phyloP scores from a whole-genome alignment of 2,797 vertebrate species.

The Channa striata region DNA sequence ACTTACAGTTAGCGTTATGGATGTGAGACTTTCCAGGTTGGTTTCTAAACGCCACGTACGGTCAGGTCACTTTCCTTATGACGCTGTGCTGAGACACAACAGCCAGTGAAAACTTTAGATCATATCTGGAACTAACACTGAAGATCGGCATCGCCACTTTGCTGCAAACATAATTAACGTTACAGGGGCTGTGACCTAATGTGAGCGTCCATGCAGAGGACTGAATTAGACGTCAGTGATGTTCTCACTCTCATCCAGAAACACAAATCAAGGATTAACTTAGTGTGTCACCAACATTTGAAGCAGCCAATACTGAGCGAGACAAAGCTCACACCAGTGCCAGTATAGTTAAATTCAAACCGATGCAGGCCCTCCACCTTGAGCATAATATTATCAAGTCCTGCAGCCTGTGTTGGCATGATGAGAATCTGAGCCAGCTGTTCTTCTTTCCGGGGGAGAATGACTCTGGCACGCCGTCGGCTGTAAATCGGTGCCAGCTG shows the following conservation, averaged over 20 bases:
- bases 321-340: conserved; percentile 11
- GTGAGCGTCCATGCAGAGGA: background rate
- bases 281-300: conserved; percentile 24
- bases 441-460: conserved; percentile 52
- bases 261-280: conserved; percentile 19
- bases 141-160: background rate
- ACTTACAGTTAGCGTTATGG: too few relatives aligned
- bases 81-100: too few relatives aligned
- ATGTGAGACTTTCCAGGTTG: too few relatives aligned
- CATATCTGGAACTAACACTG: background rate
- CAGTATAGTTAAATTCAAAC: conserved; percentile 31
- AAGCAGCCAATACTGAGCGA: conserved; percentile 18
- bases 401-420: conserved; percentile 55
- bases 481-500: conserved; percentile 57
- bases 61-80: too few relatives aligned
- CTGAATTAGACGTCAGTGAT: conserved; percentile 4
- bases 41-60: too few relatives aligned
- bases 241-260: conserved; percentile 9
- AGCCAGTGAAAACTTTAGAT: too few relatives aligned
- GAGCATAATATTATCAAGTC: conserved; percentile 50
- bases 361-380: conserved; percentile 39
- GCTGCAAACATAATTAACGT: background rate
- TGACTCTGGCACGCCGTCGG: conserved; percentile 44
- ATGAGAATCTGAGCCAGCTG: conserved; percentile 61
- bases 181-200: background rate